Base-by-base conservation (phyloP, 2,797 vertebrate species). In the Labeo calbasu region DNA sequence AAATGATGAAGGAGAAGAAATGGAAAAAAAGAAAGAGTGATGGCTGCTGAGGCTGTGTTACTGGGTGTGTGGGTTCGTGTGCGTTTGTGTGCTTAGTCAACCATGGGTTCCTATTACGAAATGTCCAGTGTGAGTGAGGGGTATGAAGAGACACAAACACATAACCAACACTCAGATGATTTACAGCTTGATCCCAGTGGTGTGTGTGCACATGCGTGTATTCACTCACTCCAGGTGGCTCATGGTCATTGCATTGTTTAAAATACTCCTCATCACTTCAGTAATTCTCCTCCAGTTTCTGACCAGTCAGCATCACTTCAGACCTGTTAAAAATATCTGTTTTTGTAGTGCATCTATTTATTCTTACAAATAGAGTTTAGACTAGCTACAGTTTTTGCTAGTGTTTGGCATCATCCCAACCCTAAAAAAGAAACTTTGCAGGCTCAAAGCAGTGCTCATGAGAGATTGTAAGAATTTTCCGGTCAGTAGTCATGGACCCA, bases 1-100 rank as follows among this genome's bases (percentile, higher is more conserved):
- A 85, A 66, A 73, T 85, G 83, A 85, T 70, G 84, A 77, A 81
- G 50, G 25, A 81, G 48, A 77, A 70, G 63, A 70, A 70, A 80
- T 78, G 25, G 6, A 48, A 50, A 40, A 51, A 70, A 69, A 53
- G 77, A 72, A 53, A 69, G 84, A 82, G 73, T 70, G 72, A 85
- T 82, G 84, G 72, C 73, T 81, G 72, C 70, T 79, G 69, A 73
- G 70, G 69, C 69, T 85, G 61, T 85, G 57, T 68, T 73, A 19
- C 14, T 61, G 40, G 46, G 43, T 73, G 80, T 82, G 69, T 46
- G 61, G n/a, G 61, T 28, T 19, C 53, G 46, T 53, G 73, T 28
- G 53, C 0, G 19, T 79, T 36, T 79, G 66, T 84, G 83, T 61
- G 66, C 11, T 77, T 28, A 85, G 40, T 59, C 79, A 81, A 66